Conservation (phyloP, 2,888 invertebrate genomes). For the Aleiodes alternator region DNA sequence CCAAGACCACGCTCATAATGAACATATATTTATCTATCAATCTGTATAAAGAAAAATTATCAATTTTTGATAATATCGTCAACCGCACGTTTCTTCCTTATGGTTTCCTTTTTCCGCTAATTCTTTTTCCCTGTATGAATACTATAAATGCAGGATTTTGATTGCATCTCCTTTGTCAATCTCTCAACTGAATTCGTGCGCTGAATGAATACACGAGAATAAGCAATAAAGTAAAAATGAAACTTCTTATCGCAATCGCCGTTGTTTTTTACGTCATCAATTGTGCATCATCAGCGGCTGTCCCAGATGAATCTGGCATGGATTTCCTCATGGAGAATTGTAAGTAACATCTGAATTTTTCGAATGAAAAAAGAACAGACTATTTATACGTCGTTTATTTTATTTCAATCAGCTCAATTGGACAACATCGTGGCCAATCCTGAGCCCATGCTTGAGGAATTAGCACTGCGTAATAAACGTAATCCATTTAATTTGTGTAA, state of each 20-base stretch:
- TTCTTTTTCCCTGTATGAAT: background rate
- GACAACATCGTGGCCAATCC: background rate
- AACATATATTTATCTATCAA: too few species aligned
- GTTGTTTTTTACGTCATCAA: background rate
- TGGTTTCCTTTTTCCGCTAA: background rate
- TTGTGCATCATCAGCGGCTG: constrained; percentile 9
- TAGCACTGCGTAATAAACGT: background rate
- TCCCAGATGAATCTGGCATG: background rate
- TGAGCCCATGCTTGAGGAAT: background rate
- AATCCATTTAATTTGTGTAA: too few species aligned
- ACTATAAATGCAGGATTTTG: background rate
- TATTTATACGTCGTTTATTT: background rate
- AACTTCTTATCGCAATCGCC: background rate
- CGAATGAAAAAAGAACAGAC: background rate
- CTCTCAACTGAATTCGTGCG: background rate
- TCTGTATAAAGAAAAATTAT: background rate
- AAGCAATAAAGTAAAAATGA: constrained; percentile 7
- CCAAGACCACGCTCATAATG: too few species aligned
- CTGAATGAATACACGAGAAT: background rate
- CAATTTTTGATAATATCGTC: background rate
- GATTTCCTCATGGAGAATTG: background rate
- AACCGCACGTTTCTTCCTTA: background rate
- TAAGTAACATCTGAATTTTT: background rate
- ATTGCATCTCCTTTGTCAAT: background rate
- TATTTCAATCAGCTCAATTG: background rate